A percentile compares a stretch with the other conserved stretches of the same genome.
These are phyloP conservation scores for Pseudococcus longispinus DNA, from an alignment of 2,888 invertebrate genomes.

Conservation along the genomic window DNA sequence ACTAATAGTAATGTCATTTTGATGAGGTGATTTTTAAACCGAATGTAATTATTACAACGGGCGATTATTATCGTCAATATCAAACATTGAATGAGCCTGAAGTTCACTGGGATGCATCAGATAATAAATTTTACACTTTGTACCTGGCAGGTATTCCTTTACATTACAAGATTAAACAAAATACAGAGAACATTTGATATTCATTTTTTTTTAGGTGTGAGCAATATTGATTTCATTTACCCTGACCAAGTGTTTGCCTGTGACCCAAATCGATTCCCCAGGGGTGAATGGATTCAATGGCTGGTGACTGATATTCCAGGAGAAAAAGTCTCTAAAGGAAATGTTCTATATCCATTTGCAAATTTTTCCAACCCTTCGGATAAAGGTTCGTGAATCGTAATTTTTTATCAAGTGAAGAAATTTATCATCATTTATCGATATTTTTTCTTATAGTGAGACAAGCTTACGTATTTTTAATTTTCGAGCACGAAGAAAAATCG, in stretches of 20 bases:
- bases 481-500: background rate
- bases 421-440: background rate
- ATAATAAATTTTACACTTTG: conserved; percentile 10
- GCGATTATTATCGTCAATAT: background rate
- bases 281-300: conserved; percentile 29
- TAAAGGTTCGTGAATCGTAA: background rate
- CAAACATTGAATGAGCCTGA: background rate
- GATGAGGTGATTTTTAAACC: background rate
- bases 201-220: background rate
- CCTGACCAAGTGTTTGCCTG: background rate
- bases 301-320: background rate
- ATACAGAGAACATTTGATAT: background rate
- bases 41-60: background rate
- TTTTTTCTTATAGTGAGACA: background rate
- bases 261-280: background rate
- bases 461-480: conserved; percentile 8
- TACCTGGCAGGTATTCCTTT: background rate
- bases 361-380: background rate
- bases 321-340: background rate
- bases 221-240: background rate
- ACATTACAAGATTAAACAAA: background rate
- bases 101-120: background rate
- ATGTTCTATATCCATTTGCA: background rate
- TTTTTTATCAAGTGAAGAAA: too few relatives aligned
- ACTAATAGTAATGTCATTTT: background rate